Base-by-base conservation (phyloP, 2,797 vertebrate genomes). In the Mareca penelope region DNA sequence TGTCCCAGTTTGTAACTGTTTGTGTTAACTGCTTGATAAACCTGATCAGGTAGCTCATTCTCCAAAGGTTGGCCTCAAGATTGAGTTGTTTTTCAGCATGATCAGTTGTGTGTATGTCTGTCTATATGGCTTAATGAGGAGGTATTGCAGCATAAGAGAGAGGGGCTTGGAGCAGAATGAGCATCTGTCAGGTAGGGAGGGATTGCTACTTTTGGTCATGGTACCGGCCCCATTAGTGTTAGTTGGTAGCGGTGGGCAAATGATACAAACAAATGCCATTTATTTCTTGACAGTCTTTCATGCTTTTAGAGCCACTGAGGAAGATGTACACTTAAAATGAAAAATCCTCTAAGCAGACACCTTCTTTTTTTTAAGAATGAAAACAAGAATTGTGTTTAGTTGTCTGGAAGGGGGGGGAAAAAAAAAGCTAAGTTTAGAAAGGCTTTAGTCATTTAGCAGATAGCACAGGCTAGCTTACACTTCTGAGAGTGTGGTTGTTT, bases 91-190 rank as follows among this genome's bases (percentile, higher is more conserved):
- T 89, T 77, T 73, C 22, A 64, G 75, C 29, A 24, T 10, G 7
- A 3, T 71, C 89, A 0, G 1, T 90, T 82, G 11, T 8, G 24
- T 15, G 1, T 13, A 3, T 39, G 21, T 23, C 12, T 81, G 18
- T 52, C 56, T 28, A 9, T 87, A 5, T 77, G 0, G 0, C 39
- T 46, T 75, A 4, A 4, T 19, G 21, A 46, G 28, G 42, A 72
- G 33, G 46, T 79, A 0, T 46, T 14, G 33, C 46, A 86, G 33
- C 37, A 42, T 9, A 33, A 72, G 28, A 81, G 35, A 28, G 8
- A 17, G 24, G 29, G 69, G 12, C 12, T 39, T 67, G 24, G 12
- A 63, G 19, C 40, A 50, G 68, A 75, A 46, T 48, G 39, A 76
- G 35, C 24, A 40, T 67, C 59, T 77, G 68, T 17, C 50, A 29